These are phyloP conservation scores for Volucella bombylans DNA, from an alignment of 2,888 invertebrate species.

Conservation along the genomic window DNA sequence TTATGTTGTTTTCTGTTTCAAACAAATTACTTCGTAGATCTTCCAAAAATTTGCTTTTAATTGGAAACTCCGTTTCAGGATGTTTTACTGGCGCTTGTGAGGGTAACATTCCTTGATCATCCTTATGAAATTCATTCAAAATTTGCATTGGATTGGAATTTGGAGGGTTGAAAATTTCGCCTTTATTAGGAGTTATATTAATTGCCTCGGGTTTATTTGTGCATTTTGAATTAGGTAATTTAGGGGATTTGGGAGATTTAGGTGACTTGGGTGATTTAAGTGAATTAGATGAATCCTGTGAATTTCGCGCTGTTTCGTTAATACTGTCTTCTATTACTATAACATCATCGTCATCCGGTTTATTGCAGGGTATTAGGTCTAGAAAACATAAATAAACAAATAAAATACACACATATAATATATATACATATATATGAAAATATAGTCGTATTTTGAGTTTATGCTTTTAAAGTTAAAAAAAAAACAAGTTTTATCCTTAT, in stretches of 20 bases:
- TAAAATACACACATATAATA: too few relatives aligned
- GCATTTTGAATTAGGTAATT: not conserved
- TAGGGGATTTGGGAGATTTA: conserved; percentile 10
- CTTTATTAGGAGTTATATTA: too few relatives aligned
- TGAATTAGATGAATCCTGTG: conserved; percentile 15
- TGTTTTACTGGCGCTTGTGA: conserved; percentile 10
- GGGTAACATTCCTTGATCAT: conserved; percentile 14
- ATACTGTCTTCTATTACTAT: conserved; percentile 69
- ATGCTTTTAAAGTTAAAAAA: too few relatives aligned
- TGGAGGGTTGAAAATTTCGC: not conserved
- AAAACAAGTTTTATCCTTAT: too few relatives aligned
- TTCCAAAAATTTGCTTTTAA: conserved; percentile 38
- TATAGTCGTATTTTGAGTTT: too few relatives aligned
- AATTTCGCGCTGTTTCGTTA: conserved; percentile 41
- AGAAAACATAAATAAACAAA: too few relatives aligned
- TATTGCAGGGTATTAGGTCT: conserved; percentile 3
- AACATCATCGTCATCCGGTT: conserved; percentile 60
- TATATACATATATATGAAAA: too few relatives aligned
- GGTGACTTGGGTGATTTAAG: too few relatives aligned
- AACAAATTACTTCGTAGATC: conserved; percentile 32
- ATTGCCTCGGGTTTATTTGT: not conserved
- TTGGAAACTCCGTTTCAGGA: conserved; percentile 7
- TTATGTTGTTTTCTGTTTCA: conserved; percentile 33
- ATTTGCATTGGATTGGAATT: not conserved
- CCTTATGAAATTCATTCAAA: conserved; percentile 32